Conservation (phyloP, 1,140 invertebrate species). For the Chlorops oryzae region DNA sequence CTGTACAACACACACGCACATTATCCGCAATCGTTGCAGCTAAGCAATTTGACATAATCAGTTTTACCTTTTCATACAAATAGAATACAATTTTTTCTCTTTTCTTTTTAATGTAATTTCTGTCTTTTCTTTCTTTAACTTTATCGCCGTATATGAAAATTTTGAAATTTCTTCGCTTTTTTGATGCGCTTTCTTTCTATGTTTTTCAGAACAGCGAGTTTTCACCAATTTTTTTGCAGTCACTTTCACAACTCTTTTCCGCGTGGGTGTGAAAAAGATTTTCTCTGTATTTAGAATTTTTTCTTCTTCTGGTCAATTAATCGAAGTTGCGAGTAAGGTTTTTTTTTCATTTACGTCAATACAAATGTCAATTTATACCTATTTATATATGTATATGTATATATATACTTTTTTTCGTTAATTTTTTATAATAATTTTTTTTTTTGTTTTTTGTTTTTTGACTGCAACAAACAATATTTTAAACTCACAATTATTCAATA, state of each 20-base stretch:
- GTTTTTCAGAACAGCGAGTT: not conserved
- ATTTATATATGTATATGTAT: not conserved
- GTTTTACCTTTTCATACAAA: not conserved
- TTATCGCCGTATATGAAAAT: not conserved
- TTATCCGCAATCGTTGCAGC: not conserved
- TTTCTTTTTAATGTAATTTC: not conserved
- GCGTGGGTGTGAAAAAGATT: not conserved
- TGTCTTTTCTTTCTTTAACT: not conserved
- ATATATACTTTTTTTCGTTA: not conserved
- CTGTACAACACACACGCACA: not conserved
- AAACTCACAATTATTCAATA: slow-evolving; percentile 22
- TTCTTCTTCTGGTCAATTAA: not conserved
- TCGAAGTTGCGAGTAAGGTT: not conserved
- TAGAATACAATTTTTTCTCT: not conserved
- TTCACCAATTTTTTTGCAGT: not conserved
- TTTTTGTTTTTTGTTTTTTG: slow-evolving; percentile 12
- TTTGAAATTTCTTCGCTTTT: not conserved
- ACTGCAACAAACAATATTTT: slow-evolving; percentile 17
- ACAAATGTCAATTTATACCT: no score
- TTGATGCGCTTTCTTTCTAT: not conserved
- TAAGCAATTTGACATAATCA: no score
- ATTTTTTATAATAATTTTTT: slow-evolving; percentile 1
- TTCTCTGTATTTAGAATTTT: slow-evolving; percentile 3
- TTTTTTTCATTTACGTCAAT: not conserved
- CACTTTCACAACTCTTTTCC: not conserved